phyloP scores from a whole-genome alignment of 2,888 invertebrate species.

The Cancer borealis region DNA sequence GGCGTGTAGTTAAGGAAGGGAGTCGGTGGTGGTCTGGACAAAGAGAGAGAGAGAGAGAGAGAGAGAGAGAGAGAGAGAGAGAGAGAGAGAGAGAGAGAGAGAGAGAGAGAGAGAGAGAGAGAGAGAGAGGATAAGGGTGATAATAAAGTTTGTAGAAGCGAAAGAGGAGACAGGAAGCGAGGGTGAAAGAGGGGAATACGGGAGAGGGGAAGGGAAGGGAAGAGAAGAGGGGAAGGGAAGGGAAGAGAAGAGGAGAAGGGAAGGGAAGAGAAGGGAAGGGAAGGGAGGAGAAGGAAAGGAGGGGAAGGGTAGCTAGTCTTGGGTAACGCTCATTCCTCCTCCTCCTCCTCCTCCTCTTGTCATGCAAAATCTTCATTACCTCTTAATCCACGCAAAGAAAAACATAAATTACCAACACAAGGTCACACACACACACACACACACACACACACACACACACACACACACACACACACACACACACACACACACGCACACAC shows the following conservation, averaged over 20 bases:
- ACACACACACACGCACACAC: background rate
- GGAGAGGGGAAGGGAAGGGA: background rate
- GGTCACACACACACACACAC: background rate
- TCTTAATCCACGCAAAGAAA: background rate
- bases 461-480: background rate
- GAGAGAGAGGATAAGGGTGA: background rate
- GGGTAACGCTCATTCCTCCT: background rate
- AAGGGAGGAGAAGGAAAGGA: background rate
- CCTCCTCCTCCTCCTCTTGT: background rate
- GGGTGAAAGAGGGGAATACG: slow-evolving; percentile 26
- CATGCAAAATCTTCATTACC: background rate
- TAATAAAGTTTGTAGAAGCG: background rate
- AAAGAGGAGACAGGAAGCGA: slow-evolving; percentile 14
- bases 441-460: background rate
- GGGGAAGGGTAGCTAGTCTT: background rate
- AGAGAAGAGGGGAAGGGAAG: background rate
- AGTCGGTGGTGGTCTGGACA: background rate
- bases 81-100: background rate
- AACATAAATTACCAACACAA: background rate
- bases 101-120: background rate
- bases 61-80: slow-evolving; percentile 1
- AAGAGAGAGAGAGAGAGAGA: background rate
- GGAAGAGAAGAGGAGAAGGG: background rate
- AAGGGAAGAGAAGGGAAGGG: background rate
- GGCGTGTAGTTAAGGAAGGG: background rate